Evolutionary conservation across 2,888 invertebrate species (phyloP), one percentile per base, ranked within the genome.

Genomic region (Cosmopolites sordidus): DNA sequence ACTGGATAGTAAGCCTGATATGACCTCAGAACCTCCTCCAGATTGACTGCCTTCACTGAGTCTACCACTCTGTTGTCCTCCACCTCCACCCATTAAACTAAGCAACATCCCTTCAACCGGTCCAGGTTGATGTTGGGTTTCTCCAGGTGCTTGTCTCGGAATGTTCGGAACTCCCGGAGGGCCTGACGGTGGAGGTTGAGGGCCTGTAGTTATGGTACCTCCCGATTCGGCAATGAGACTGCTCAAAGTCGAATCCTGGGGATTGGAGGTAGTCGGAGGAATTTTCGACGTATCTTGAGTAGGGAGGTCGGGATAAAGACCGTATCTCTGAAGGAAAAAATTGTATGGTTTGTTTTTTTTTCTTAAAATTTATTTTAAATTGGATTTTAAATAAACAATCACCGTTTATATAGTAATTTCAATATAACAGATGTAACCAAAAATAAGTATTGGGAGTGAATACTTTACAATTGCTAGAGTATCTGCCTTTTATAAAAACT

Each of bases 241-340:
- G 22, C 51, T 55, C 6, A 55, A 39, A 1, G 48, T 22, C 1
- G 51, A 37, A 27, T 56, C 56, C 37, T 55, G 55, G 5, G 47
- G n/a, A 29, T 30, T 46, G 11, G 16, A 15, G 6, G 15, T 30
- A 9, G 43, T 18, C 27, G 41, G 9, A 14, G 45, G 47, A 18
- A 44, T 5, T 39, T 52, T 48, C 33, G 57, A 45, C 16, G 52
- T 50, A 9, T 64, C 64, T 60, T 60, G 59, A 6, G 48, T 47
- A 2, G 64, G 64, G 14, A 64, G 58, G 42, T 62, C 60, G 9
- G 64, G 64, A 27, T 64, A 64, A 37, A 64, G 58, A 11, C 64
- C 64, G 53, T 64, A 64, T 59, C 56, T 58, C 64, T 64, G 51
- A 38, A 14, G 16, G 27, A 12, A 16, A 33, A 16, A 22, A 18